Evolutionary conservation across 2,888 invertebrate species (phyloP).

Genomic region (Lamellibrachia satsuma): DNA sequence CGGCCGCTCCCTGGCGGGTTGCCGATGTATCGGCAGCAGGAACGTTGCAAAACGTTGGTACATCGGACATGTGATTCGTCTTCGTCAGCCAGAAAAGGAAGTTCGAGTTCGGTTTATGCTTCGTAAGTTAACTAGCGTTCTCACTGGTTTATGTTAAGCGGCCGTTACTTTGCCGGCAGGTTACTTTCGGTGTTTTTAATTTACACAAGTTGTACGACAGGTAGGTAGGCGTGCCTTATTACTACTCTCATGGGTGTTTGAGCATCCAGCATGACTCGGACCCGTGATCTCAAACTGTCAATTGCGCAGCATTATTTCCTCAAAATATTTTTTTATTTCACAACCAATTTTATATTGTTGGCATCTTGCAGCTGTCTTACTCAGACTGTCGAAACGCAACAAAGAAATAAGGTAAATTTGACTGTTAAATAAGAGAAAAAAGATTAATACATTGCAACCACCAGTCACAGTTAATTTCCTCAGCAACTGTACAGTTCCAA

Average conservation of each 20-base stretch:
- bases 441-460: too few relatives aligned
- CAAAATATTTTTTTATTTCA: too few relatives aligned
- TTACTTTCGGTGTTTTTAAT: neutral
- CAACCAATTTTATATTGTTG: too few relatives aligned
- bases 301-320: too few relatives aligned
- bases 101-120: neutral
- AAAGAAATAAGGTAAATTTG: too few relatives aligned
- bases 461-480: too few relatives aligned
- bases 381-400: too few relatives aligned
- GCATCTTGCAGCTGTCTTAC: too few relatives aligned
- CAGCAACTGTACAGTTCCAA: too few relatives aligned
- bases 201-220: neutral
- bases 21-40: neutral
- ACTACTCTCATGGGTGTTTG: neutral
- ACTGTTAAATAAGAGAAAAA: too few relatives aligned
- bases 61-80: neutral
- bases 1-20: neutral
- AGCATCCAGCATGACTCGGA: neutral
- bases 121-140: neutral
- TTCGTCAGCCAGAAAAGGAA: neutral
- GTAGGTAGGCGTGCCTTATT: neutral
- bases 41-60: neutral
- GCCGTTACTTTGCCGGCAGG: neutral
- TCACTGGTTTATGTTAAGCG: neutral
- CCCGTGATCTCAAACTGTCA: neutral